These are phyloP conservation scores for Diabrotica virgifera DNA, from an alignment of 1,140 invertebrate genomes.

Conservation along the genomic window DNA sequence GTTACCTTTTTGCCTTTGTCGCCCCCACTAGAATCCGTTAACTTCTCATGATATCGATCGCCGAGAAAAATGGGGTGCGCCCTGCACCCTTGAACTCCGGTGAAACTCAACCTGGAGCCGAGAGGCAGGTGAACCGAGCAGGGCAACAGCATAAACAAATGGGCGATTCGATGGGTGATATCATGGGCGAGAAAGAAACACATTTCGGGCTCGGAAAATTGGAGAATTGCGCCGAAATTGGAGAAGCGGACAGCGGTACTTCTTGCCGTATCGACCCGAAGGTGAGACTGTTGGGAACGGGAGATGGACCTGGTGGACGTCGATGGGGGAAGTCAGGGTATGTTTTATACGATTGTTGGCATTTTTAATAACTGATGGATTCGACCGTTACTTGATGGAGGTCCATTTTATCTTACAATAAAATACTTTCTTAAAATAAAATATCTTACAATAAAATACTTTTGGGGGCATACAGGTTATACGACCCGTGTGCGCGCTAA, in stretches of 20 bases:
- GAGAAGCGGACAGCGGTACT: not conserved
- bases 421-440: no score
- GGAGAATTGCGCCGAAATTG: not conserved
- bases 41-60: constrained; percentile 31
- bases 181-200: not conserved
- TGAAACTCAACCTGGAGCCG: constrained; percentile 13
- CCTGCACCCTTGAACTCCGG: not conserved
- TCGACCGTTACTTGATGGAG: no score
- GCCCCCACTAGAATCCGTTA: constrained; percentile 24
- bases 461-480: no score
- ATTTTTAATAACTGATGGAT: no score
- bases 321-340: no score
- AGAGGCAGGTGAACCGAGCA: not conserved
- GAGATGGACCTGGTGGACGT: no score
- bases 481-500: no score
- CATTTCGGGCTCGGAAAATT: constrained; percentile 7
- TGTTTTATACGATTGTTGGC: no score
- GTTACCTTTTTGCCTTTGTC: constrained; percentile 2
- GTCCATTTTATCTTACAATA: no score
- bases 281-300: constrained; percentile 12
- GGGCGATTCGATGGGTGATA: not conserved
- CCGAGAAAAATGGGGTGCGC: constrained; percentile 8
- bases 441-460: no score
- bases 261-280: constrained; percentile 12
- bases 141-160: not conserved